A percentile compares a stretch with the other conserved stretches of the same genome.
These are phyloP conservation scores for Rhombomys opimus DNA, from an alignment of 2,113 vertebrate species.

Conservation along the genomic window DNA sequence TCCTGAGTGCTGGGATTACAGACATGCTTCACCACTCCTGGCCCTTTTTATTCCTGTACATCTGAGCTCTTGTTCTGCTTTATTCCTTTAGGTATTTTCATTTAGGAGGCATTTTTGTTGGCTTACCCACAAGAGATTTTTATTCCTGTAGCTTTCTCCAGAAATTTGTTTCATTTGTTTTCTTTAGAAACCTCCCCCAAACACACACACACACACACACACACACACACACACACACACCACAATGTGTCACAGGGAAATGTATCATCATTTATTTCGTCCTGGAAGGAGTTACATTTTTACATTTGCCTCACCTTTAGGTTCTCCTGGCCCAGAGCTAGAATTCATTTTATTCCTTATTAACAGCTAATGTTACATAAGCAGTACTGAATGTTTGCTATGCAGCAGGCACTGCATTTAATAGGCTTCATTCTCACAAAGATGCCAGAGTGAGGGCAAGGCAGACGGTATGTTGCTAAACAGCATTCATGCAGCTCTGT, in stretches of 20 bases:
- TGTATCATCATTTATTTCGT: background rate
- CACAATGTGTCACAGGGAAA: background rate
- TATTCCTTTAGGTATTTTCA: background rate
- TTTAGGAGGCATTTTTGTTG: background rate
- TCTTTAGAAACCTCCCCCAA: background rate
- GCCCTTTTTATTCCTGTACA: background rate
- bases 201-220: too few relatives aligned
- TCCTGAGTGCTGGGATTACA: background rate
- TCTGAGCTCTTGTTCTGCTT: background rate
- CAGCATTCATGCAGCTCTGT: background rate
- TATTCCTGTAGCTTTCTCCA: background rate
- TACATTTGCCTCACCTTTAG: background rate
- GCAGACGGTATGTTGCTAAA: background rate
- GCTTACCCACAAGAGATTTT: background rate
- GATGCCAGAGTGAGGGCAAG: background rate
- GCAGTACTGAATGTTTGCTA: background rate
- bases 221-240: too few relatives aligned
- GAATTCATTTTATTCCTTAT: constrained; percentile 1
- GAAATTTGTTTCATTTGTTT: constrained; percentile 40
- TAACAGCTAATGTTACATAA: background rate
- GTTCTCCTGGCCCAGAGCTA: background rate
- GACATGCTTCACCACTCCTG: background rate
- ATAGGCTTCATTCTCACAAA: background rate
- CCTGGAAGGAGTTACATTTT: background rate
- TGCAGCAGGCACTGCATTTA: background rate